A percentile compares a stretch with the other conserved stretches of the same genome.
Evolutionary conservation across 37 sponge, comb jelly and placozoan genomes (phyloP).

Genomic region (Axinella damicornis): DNA sequence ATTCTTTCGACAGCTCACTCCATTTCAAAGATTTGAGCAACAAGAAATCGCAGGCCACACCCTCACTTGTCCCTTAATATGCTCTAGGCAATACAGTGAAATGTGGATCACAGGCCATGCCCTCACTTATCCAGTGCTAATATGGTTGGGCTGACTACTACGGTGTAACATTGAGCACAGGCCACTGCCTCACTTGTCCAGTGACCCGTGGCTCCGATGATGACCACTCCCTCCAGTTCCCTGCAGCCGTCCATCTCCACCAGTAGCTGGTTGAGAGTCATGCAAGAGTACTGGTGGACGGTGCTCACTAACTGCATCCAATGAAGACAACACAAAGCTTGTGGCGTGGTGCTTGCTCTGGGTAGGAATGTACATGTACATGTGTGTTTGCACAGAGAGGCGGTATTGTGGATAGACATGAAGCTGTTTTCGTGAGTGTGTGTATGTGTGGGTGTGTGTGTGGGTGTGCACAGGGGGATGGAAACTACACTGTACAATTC

Average conservation of each 20-base stretch:
- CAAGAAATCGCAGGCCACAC: too few species aligned
- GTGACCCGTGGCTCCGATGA: constrained; percentile 94
- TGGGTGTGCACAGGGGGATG: too few species aligned
- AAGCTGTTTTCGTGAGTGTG: background rate
- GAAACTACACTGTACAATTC: too few species aligned
- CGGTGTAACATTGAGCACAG: too few species aligned
- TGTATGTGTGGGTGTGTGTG: too few species aligned
- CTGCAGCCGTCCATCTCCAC: constrained; percentile 96
- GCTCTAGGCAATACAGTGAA: too few species aligned
- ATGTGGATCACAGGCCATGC: too few species aligned
- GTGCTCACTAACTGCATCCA: constrained; percentile 70
- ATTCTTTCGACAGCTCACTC: too few species aligned
- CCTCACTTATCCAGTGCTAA: constrained; percentile 89
- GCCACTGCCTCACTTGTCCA: constrained; percentile 76
- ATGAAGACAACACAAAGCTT: constrained; percentile 92
- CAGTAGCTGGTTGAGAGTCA: constrained; percentile 97
- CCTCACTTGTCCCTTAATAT: too few species aligned
- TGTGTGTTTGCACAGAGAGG: background rate
- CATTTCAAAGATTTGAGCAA: too few species aligned
- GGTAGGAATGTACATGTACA: background rate
- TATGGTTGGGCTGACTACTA: too few species aligned
- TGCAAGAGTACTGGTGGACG: constrained; percentile 89
- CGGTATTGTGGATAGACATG: background rate
- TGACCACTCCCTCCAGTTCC: constrained; percentile 85
- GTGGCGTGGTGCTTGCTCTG: constrained; percentile 70